Evolutionary conservation across 2,113 vertebrate species (phyloP), one percentile per base, ranked within the genome.

Genomic region (Sceloporus tristichus): DNA sequence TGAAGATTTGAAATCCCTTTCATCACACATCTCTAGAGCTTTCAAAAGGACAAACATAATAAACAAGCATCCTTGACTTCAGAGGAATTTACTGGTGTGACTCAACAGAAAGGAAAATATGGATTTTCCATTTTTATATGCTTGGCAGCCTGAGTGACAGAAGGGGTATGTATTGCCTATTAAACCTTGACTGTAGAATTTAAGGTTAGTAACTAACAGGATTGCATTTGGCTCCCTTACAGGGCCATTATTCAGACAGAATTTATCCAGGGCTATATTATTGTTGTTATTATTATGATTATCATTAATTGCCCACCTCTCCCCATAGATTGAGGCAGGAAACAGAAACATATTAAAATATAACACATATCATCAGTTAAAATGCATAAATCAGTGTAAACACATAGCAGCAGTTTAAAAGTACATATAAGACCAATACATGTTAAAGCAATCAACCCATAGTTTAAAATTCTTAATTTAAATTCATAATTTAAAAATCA

Each of bases 11-110:
- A n/a, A 80, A 71, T 0, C 71, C 78, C 7, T 86, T 56, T 76
- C 62, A 81, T 2, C 6, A 29, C 9, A 87, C 68, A 29, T 0
- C 66, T 25, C 84, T 74, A 75, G 79, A 83, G 66, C n/a, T 83
- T 62, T 86, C 25, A 81, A 85, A 86, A 79, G 11, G 68, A 83
- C 8, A 79, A 23, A 3, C 5, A 71, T 56, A 89, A 59, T 9
- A 82, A 88, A 80, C 0, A 56, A 59, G 40, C 5, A 70, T 89
- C 42, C 27, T 16, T 82, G 56, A 34, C 40, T 75, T 87, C 73
- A 83, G 42, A 68, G 14, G 56, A 77, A 65, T 48, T 71, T 19
- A 5, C n/a, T 59, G 34, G 23, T 53, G 73, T 70, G 59, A 53
- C 13, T 70, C 42, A 66, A 78, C 29, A 54, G 34, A 54, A 34